Conservation (phyloP, 2,113 vertebrate genomes). For the Peromyscus polionotus region DNA sequence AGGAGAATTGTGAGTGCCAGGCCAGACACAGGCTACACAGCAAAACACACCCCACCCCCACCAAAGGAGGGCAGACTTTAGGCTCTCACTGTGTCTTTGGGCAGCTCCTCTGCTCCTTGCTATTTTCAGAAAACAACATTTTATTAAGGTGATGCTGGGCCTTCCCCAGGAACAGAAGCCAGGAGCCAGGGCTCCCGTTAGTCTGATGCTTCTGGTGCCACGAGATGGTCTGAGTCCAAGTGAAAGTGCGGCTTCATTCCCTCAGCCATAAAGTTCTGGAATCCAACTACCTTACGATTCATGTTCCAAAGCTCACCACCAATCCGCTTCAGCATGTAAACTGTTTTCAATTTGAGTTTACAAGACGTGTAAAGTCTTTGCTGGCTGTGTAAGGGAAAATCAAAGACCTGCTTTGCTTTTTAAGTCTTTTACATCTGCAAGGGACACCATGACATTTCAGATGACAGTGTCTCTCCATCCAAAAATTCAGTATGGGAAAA, state of each 20-base stretch:
- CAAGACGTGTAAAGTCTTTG: conserved; percentile 45
- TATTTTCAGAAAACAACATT: conserved; percentile 34
- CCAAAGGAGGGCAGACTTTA: not conserved
- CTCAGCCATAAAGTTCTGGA: conserved; percentile 18
- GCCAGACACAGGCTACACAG: not conserved
- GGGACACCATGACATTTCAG: conserved; percentile 61
- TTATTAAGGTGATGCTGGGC: conserved; percentile 68
- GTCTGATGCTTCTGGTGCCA: not conserved
- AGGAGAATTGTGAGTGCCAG: not conserved
- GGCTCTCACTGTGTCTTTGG: not conserved
- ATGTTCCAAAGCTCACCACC: conserved; percentile 34
- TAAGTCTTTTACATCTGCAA: conserved; percentile 62
- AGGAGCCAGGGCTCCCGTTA: not conserved
- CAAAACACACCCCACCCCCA: not conserved
- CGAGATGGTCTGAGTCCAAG: not conserved
- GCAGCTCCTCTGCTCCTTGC: not conserved
- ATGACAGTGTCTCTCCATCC: conserved; percentile 61
- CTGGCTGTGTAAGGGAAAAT: conserved; percentile 71
- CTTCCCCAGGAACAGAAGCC: not conserved
- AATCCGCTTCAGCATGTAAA: conserved; percentile 24
- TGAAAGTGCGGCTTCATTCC: conserved; percentile 18
- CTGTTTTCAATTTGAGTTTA: conserved; percentile 80
- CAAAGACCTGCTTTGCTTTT: conserved; percentile 70
- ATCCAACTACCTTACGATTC: conserved; percentile 23
- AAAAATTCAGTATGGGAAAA: conserved; percentile 49